Percentiles rank a stretch among this genome's conserved stretches.
Conservation (phyloP, 2,888 invertebrate species). For the Eristalinus aeneus region DNA sequence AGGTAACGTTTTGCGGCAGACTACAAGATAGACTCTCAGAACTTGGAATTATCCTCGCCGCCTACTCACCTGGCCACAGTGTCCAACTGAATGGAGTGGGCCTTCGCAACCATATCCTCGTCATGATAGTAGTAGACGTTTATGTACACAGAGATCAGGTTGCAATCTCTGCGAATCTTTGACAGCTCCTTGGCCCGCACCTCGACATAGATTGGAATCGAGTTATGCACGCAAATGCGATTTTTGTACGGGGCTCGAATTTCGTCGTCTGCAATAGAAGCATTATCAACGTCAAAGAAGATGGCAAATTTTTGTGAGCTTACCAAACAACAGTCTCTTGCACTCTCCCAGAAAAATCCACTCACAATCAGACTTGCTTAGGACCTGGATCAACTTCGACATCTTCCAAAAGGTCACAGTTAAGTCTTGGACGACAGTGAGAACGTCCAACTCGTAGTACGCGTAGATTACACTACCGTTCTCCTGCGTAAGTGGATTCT, state of each 20-base stretch:
- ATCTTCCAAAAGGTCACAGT: constrained; percentile 79
- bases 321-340: constrained; percentile 76
- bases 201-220: constrained; percentile 79
- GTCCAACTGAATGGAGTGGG: constrained; percentile 78
- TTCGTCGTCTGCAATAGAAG: constrained; percentile 76
- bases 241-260: constrained; percentile 76
- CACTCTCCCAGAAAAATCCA: constrained; percentile 77
- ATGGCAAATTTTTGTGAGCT: neutral
- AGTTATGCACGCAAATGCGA: constrained; percentile 78
- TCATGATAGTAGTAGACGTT: constrained; percentile 79
- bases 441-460: constrained; percentile 77
- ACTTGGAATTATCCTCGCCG: neutral
- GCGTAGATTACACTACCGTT: constrained; percentile 77
- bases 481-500: constrained; percentile 77
- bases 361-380: constrained; percentile 72
- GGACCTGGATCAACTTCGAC: constrained; percentile 75
- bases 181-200: constrained; percentile 77
- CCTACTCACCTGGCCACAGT: constrained; percentile 76
- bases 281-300: neutral
- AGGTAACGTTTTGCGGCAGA: constrained; percentile 75
- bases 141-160: constrained; percentile 78
- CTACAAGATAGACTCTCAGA: constrained; percentile 64
- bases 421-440: constrained; percentile 77
- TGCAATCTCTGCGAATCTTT: constrained; percentile 76
- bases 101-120: constrained; percentile 76